These are phyloP conservation scores for Gulo gulo DNA, from an alignment of 2,113 vertebrate species.

Conservation along the genomic window DNA sequence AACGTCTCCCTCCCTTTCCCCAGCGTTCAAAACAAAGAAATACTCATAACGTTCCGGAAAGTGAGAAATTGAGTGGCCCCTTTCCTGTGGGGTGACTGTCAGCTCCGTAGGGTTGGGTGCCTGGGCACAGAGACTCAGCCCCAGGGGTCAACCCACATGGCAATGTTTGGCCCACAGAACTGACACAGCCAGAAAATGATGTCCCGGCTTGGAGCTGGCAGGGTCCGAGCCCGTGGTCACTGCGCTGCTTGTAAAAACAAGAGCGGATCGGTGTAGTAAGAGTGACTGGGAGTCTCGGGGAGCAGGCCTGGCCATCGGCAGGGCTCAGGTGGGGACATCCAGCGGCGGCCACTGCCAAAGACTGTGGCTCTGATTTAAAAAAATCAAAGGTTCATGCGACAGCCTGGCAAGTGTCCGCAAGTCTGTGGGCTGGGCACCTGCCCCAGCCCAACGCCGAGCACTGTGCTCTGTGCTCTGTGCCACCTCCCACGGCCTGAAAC, in stretches of 20 bases:
- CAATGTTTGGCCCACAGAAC: conserved; percentile 41
- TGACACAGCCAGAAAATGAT: conserved; percentile 14
- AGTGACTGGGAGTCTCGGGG: neutral
- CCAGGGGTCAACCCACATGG: conserved; percentile 28
- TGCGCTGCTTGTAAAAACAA: conserved; percentile 55
- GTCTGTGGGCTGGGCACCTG: conserved; percentile 45
- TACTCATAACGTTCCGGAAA: conserved; percentile 46
- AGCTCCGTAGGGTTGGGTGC: neutral
- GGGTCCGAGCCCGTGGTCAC: conserved; percentile 33
- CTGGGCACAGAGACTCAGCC: conserved; percentile 32
- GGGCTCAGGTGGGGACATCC: neutral
- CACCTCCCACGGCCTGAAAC: neutral
- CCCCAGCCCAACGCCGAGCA: neutral
- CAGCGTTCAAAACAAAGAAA: conserved; percentile 44
- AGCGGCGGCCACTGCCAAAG: neutral
- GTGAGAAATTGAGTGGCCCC: conserved; percentile 58
- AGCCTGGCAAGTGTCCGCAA: conserved; percentile 7
- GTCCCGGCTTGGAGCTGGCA: conserved; percentile 28
- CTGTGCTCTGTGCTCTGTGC: conserved; percentile 12
- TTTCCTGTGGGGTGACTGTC: conserved; percentile 34
- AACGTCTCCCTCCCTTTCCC: conserved; percentile 11
- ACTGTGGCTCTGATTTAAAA: conserved; percentile 39
- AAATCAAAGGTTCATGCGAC: neutral
- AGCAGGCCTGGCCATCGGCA: neutral
- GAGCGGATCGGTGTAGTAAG: neutral